These are phyloP conservation scores for Ophioninae sp. DNA, from an alignment of 2,888 invertebrate species.

Conservation along the genomic window DNA sequence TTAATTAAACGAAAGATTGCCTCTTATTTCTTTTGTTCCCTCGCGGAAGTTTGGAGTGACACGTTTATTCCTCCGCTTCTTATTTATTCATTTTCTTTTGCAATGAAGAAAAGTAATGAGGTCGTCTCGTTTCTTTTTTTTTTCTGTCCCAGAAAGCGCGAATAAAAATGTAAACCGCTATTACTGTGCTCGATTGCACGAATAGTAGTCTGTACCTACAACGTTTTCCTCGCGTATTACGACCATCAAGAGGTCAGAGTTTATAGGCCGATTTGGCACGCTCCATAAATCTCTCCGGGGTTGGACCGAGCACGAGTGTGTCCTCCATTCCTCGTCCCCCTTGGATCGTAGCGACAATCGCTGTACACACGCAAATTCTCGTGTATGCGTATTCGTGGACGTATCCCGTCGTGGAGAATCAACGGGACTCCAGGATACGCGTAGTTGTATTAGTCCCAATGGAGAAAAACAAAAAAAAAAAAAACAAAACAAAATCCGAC, in stretches of 20 bases:
- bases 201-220: slow-evolving; percentile 47
- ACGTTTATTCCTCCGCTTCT: slow-evolving; percentile 1
- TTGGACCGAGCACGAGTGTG: slow-evolving; percentile 67
- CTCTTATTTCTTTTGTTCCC: background rate
- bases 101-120: slow-evolving; percentile 2
- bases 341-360: slow-evolving; percentile 11
- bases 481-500: slow-evolving; percentile 13
- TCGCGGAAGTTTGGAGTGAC: slow-evolving; percentile 12
- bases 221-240: slow-evolving; percentile 51
- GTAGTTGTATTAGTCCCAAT: slow-evolving; percentile 23
- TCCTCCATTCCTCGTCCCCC: slow-evolving; percentile 63
- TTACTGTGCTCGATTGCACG: slow-evolving; percentile 41
- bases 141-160: slow-evolving; percentile 18
- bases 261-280: slow-evolving; percentile 75
- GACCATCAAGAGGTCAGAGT: slow-evolving; percentile 76
- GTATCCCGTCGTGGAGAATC: slow-evolving; percentile 4
- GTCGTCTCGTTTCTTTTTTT: slow-evolving; percentile 12
- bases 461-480: slow-evolving; percentile 11
- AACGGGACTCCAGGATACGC: slow-evolving; percentile 45
- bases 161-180: slow-evolving; percentile 35
- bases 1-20: slow-evolving; percentile 31
- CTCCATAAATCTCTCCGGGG: slow-evolving; percentile 76
- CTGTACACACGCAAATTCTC: background rate
- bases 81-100: background rate
- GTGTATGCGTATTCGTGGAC: background rate